Conservation (phyloP, 2,113 vertebrate genomes). For the Rhagologus leucostigma region DNA sequence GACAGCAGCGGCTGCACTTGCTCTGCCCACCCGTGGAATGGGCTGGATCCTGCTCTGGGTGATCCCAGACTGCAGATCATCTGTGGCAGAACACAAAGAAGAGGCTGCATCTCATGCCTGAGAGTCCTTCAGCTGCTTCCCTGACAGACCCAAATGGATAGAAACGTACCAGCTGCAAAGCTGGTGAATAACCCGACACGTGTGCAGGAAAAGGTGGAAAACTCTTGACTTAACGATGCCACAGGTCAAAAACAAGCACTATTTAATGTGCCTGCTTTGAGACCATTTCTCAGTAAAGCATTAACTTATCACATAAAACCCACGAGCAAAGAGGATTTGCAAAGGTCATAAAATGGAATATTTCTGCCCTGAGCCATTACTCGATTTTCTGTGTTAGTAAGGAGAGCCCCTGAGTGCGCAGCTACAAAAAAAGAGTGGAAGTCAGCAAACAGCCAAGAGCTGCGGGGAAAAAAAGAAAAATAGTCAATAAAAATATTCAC, state of each 20-base stretch:
- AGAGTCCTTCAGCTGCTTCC: not conserved
- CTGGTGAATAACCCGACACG: accelerated
- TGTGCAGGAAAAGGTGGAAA: not conserved
- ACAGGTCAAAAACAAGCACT: not conserved
- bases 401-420: not conserved
- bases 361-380: not conserved
- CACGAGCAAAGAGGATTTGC: not conserved
- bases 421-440: not conserved
- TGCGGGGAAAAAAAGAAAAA: not conserved
- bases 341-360: not conserved
- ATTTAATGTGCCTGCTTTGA: not conserved
- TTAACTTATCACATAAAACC: not conserved
- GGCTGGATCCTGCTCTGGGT: not conserved
- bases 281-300: not conserved
- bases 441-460: not conserved
- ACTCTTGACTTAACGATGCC: not conserved
- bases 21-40: accelerated
- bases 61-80: no score
- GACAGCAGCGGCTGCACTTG: accelerated
- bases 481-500: not conserved
- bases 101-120: not conserved
- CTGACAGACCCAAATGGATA: not conserved
- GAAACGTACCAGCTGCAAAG: not conserved
- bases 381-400: not conserved
- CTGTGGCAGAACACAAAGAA: not conserved